A percentile compares a stretch with the other conserved stretches of the same genome.
Conservation (phyloP, 2,888 invertebrate species). For the Conistra vaccinii region DNA sequence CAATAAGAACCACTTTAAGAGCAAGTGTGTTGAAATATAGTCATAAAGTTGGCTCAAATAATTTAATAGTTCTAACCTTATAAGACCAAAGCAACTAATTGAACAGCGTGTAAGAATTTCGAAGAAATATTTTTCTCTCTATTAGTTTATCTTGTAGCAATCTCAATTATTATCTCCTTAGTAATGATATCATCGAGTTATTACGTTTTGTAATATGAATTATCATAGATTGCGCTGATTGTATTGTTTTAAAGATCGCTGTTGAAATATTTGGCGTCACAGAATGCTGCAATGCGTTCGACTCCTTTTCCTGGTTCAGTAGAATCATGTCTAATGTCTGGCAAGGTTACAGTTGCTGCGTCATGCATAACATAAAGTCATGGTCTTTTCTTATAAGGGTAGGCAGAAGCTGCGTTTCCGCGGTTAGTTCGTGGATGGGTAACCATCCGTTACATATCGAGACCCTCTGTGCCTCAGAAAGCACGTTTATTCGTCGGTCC, state of each 20-base stretch:
- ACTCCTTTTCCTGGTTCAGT: conserved; percentile 34
- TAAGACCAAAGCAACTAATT: conserved; percentile 4
- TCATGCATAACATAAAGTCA: not conserved
- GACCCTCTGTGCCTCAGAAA: not conserved
- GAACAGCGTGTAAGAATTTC: conserved; percentile 30
- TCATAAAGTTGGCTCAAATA: not conserved
- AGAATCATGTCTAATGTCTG: not conserved
- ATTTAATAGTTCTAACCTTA: conserved; percentile 7
- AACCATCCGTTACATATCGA: not conserved
- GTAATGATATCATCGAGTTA: conserved; percentile 23
- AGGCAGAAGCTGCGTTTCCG: not conserved
- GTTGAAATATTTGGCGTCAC: conserved; percentile 30
- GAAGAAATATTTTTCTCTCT: conserved; percentile 24
- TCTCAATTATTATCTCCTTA: conserved; percentile 46
- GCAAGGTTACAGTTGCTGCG: not conserved
- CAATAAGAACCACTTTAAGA: no score
- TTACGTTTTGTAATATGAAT: conserved; percentile 48
- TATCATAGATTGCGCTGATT: conserved; percentile 14
- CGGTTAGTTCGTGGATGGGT: not conserved
- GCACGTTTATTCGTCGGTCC: not conserved
- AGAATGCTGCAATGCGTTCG: conserved; percentile 8
- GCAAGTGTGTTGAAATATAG: no score
- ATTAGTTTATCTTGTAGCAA: conserved; percentile 25
- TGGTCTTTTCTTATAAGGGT: no score
- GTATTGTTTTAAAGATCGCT: conserved; percentile 47